Conservation (phyloP, 1,140 invertebrate genomes). For the Eupeodes corollae region DNA sequence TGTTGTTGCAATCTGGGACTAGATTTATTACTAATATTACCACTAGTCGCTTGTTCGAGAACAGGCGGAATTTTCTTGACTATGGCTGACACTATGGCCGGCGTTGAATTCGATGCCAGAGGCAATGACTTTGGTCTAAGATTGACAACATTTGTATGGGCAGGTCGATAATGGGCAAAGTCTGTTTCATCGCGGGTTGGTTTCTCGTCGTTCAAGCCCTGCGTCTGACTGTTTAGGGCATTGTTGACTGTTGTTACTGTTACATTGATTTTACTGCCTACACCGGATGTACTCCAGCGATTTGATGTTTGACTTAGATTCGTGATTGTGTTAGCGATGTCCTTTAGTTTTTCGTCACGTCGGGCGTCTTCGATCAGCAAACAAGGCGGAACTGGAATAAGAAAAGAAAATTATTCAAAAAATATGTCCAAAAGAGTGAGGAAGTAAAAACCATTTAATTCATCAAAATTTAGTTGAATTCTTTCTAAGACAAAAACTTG, state of each 20-base stretch:
- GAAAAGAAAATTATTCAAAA: neutral
- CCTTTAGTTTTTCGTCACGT: constrained; percentile 33
- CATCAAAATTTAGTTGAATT: too few species aligned
- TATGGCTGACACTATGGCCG: constrained; percentile 36
- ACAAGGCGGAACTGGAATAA: constrained; percentile 28
- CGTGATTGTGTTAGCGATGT: constrained; percentile 35
- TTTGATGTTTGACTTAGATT: constrained; percentile 36
- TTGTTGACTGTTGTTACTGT: constrained; percentile 23
- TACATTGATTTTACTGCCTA: too few species aligned
- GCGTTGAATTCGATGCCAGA: constrained; percentile 30
- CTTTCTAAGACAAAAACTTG: too few species aligned
- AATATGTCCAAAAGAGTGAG: too few species aligned
- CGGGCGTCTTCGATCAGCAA: constrained; percentile 32
- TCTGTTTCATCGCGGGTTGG: constrained; percentile 31
- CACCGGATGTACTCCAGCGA: constrained; percentile 16
- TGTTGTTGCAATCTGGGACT: constrained; percentile 17
- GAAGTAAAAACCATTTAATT: too few species aligned
- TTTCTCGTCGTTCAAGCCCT: constrained; percentile 5
- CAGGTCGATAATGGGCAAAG: constrained; percentile 12
- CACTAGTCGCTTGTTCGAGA: constrained; percentile 13
- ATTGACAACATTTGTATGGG: constrained; percentile 10
- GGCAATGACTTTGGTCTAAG: constrained; percentile 34
- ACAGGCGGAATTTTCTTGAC: constrained; percentile 36
- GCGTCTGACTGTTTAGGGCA: constrained; percentile 24
- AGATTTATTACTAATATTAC: constrained; percentile 10